These are phyloP conservation scores for Bambusicola thoracicus DNA, from an alignment of 2,113 vertebrate species.

Conservation along the genomic window DNA sequence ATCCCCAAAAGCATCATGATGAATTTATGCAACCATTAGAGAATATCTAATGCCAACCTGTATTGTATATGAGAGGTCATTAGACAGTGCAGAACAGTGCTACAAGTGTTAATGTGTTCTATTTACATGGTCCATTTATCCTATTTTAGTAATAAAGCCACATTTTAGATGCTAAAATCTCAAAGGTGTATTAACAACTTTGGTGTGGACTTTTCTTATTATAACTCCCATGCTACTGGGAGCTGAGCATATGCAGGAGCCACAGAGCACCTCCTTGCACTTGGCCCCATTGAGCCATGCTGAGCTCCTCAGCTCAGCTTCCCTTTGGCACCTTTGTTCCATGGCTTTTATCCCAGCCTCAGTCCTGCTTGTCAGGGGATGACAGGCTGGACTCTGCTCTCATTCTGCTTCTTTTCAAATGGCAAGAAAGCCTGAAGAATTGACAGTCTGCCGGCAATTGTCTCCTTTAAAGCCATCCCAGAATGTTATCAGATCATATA, in stretches of 20 bases:
- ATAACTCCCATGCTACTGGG: background rate
- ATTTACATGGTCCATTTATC: conserved; percentile 44
- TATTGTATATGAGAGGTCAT: background rate
- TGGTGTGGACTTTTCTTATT: background rate
- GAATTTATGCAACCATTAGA: conserved; percentile 64
- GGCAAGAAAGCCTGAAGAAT: conserved; percentile 44
- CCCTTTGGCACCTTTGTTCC: conserved; percentile 51
- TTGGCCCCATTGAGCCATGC: background rate
- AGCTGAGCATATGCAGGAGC: background rate
- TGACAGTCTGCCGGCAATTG: conserved; percentile 45
- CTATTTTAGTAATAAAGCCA: conserved; percentile 44
- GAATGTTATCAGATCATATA: conserved; percentile 16
- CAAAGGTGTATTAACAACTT: conserved; percentile 5
- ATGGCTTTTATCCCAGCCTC: conserved; percentile 32
- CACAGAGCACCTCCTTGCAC: background rate
- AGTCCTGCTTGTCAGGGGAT: conserved; percentile 14
- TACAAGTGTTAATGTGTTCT: conserved; percentile 53
- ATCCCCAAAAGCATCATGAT: conserved; percentile 55
- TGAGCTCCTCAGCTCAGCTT: conserved; percentile 5
- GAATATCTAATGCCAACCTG: conserved; percentile 59
- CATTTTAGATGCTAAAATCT: conserved; percentile 29
- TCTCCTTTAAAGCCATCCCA: conserved; percentile 18
- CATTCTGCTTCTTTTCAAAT: conserved; percentile 23
- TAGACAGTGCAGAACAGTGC: background rate
- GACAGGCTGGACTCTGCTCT: conserved; percentile 41